Evolutionary conservation across 2,113 vertebrate species (phyloP), one percentile per base, ranked within the genome.

Genomic region (Butorides virescens): DNA sequence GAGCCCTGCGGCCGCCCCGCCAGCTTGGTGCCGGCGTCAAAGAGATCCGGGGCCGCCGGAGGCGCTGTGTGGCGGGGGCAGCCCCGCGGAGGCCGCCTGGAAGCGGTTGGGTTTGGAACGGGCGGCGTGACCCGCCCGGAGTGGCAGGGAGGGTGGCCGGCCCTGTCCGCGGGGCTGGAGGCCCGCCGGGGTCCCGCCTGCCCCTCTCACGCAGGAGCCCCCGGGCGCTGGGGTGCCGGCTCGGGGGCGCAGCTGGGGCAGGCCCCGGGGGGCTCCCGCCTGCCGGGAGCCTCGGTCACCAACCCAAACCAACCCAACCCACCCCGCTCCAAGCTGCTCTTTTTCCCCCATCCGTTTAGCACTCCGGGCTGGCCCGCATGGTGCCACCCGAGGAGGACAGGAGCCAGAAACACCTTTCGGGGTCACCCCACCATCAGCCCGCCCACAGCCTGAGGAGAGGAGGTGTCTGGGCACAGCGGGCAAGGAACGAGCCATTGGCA

Each of bases 281-380:
- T 7, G 29, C 6, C 36, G 3, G 39, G 49, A 61, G 62, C 47
- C 16, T 0, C 4, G 2, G 47, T 26, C 66, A 19, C 17, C 1
- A 2, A 6, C 56, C 8, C 11, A 25, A 1, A 19, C 17, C 1
- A 2, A 6, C 58, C 9, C 11, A 25, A 1, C 11, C 29, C 36
- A 2, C 14, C 53, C 18, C 2, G 3, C 29, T 26, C 44, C 4
- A 1, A 0, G 20, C 11, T 52, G 32, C 22, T 10, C 32, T 3
- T 65, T 34, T 1, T 6, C 10, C 20, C 5, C 20, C 13, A 9
- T 34, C 32, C 53, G 5, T 30, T 55, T 30, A 11, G 32, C 62
- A 3, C 17, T 30, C 34, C 2, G 37, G 9, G 1, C 21, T 16
- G 75, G 29, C 36, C 20, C 2, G 1, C 6, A 5, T 7, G 39